Evolutionary conservation across 2,888 invertebrate genomes (phyloP).

Genomic region (Apodemia mormo): DNA sequence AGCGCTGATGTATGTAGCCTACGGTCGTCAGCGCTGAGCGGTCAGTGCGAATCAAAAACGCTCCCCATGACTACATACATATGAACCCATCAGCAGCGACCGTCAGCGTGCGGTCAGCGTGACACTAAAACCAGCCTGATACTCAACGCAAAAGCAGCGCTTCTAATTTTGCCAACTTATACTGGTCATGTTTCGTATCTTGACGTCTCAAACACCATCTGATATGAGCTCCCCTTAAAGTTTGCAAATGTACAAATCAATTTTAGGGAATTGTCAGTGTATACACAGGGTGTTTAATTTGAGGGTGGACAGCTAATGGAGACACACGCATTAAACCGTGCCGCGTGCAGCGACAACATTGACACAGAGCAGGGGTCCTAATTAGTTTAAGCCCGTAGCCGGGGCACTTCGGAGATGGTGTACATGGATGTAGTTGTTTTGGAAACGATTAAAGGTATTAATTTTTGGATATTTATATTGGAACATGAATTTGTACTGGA

Average conservation of each 20-base stretch:
- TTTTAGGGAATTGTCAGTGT: conserved; percentile 73
- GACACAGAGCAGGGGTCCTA: conserved; percentile 74
- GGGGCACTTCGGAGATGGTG: conserved; percentile 55
- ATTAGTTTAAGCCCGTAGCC: conserved; percentile 77
- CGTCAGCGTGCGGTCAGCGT: no score
- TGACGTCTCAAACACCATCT: conserved; percentile 18
- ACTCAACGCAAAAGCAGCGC: no score
- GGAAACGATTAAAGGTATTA: conserved; percentile 30
- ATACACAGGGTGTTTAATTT: conserved; percentile 69
- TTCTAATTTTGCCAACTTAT: not conserved
- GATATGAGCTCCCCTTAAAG: conserved; percentile 15
- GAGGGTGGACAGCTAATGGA: conserved; percentile 72
- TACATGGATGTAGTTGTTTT: conserved; percentile 40
- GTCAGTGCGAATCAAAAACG: no score
- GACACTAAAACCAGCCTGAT: no score
- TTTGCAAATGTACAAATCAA: conserved; percentile 64
- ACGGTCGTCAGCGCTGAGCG: no score
- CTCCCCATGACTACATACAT: no score
- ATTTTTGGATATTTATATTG: not conserved
- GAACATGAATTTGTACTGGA: no score
- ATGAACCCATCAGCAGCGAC: no score
- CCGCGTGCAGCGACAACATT: conserved; percentile 75
- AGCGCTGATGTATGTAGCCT: no score
- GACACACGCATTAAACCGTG: conserved; percentile 78
- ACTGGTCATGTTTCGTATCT: not conserved